A percentile compares a stretch with the other conserved stretches of the same genome.
phyloP scores from a whole-genome alignment of 1,140 invertebrate species.

The Macrocentrus cingulum region DNA sequence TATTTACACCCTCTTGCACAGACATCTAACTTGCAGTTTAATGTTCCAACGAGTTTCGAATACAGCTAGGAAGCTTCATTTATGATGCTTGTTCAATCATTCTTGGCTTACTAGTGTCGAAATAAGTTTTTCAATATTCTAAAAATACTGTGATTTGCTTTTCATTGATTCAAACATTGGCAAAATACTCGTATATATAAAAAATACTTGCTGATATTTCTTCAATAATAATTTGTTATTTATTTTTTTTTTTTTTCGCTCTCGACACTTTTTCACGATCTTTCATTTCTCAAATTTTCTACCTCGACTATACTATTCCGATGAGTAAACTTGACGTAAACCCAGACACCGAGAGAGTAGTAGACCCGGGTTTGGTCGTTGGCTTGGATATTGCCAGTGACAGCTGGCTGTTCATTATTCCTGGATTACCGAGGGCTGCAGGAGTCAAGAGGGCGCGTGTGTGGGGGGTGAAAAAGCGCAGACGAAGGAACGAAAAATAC shows the following conservation, averaged over 20 bases:
- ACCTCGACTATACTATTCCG: background rate
- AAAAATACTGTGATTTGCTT: background rate
- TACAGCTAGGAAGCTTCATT: slow-evolving; percentile 24
- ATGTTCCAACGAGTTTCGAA: too few species aligned
- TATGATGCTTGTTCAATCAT: slow-evolving; percentile 52
- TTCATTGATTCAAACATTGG: background rate
- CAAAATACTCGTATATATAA: background rate
- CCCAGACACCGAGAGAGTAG: slow-evolving; percentile 33
- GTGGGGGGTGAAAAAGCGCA: slow-evolving; percentile 2
- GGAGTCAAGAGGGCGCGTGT: slow-evolving; percentile 21
- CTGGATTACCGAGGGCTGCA: slow-evolving; percentile 43
- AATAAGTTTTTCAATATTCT: slow-evolving; percentile 43
- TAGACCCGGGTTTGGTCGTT: slow-evolving; percentile 24
- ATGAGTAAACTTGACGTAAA: slow-evolving; percentile 41
- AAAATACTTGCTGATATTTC: background rate
- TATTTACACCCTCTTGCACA: too few species aligned
- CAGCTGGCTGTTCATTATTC: slow-evolving; percentile 56
- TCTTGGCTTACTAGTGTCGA: slow-evolving; percentile 41
- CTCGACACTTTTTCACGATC: background rate
- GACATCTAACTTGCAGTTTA: too few species aligned
- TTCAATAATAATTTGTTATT: background rate
- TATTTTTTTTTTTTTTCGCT: background rate
- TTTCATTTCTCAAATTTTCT: background rate
- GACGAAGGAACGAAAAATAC: slow-evolving; percentile 5
- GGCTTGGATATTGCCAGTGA: slow-evolving; percentile 48